Percentiles rank a stretch among this genome's conserved stretches.
phyloP scores from a whole-genome alignment of 2,797 vertebrate genomes.

The Peromyscus melanophrys region DNA sequence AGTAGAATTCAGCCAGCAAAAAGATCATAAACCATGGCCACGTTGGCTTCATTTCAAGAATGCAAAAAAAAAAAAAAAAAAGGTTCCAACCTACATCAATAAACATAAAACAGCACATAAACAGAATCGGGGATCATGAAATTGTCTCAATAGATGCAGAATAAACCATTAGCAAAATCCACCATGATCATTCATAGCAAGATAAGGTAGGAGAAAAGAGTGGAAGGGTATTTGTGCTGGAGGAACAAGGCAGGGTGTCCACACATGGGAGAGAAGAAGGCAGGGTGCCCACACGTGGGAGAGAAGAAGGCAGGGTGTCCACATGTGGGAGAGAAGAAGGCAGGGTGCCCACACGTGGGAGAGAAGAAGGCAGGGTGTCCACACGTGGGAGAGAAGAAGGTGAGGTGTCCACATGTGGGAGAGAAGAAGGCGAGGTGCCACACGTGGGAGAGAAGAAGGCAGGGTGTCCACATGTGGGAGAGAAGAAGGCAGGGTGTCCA shows the following conservation, averaged over 20 bases:
- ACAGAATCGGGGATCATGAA: not conserved
- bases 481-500: not conserved
- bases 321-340: no score
- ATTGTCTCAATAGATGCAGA: not conserved
- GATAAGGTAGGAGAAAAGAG: no score
- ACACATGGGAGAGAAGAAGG: no score
- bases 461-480: not conserved
- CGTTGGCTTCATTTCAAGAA: not conserved
- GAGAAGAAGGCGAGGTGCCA: not conserved
- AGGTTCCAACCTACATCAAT: not conserved
- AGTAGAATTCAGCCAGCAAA: not conserved
- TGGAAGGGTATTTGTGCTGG: not conserved
- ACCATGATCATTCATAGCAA: not conserved
- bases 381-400: not conserved
- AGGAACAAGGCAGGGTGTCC: not conserved
- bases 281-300: accelerated
- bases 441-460: not conserved
- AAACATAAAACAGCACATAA: not conserved
- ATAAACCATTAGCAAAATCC: not conserved
- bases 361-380: no score
- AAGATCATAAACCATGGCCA: not conserved
- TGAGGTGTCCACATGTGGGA: not conserved
- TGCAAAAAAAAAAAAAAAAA: not conserved
- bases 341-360: not conserved
- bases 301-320: no score